Base-by-base conservation (phyloP, 2,113 vertebrate species). In the Triplophysa tibetana region DNA sequence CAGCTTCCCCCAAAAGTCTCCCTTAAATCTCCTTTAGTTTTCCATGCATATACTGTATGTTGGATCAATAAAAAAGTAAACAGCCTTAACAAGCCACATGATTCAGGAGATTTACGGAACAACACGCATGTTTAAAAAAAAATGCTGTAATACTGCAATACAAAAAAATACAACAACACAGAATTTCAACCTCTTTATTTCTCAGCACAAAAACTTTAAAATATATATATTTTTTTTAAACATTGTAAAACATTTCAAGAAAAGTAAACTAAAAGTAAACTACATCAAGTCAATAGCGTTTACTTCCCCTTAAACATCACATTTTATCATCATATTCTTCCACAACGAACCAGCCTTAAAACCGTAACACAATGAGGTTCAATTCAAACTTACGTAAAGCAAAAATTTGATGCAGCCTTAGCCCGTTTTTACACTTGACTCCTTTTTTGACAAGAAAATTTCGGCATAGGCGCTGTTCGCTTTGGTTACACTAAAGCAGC, bases 141-240 rank as follows among this genome's bases (percentile, higher is more conserved):
- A 3, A 65, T 29, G 65, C 58, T 62, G 26, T 26, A 17, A 23
- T 19, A 73, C 8, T 12, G 33, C 23, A 21, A 0, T 62, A 12
- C 12, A 17, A 8, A 48, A 17, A 54, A 68, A 19, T 1, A 54
- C 21, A 33, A 38, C 29, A 4, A 17, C 23, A 83, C 21, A 41
- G 48, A 70, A 60, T 63, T 62, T 63, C 26, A 50, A 67, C 61
- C 66, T 16, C 41, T 84, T 84, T 81, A 81, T 81, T 81, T n/a
- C 45, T 74, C 43, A 45, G 2, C 54, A 78, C 13, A 60, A 74
- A 45, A 2, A 72, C 52, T 54, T n/a, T 75, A 64, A 60, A 14
- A 77, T 63, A 69, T 69, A 75, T 79, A 78, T 19, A 76, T 50
- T 60, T 38, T 8, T 62, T 21, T 17, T 60, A 68, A 79, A 48